Percentiles rank a stretch among this genome's conserved stretches.
Conservation (phyloP, 2,888 invertebrate genomes). For the Gonocerus acuteangulatus region DNA sequence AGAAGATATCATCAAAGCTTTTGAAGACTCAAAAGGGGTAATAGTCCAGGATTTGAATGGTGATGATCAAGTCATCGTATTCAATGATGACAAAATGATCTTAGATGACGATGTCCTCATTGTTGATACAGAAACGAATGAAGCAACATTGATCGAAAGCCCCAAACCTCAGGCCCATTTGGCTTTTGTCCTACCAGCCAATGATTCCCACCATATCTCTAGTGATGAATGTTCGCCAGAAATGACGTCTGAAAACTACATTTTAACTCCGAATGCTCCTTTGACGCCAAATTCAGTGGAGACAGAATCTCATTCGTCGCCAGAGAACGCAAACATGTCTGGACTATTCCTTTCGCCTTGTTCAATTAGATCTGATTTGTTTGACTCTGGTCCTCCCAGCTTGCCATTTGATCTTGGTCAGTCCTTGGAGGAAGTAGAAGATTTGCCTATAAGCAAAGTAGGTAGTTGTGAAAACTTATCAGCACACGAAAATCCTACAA, state of each 20-base stretch:
- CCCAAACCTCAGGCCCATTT: constrained; percentile 39
- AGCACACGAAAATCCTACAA: no score
- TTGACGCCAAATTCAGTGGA: constrained; percentile 30
- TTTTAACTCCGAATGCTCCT: constrained; percentile 26
- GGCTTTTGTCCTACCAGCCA: constrained; percentile 37
- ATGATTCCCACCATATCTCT: constrained; percentile 30
- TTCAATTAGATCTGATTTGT: constrained; percentile 37
- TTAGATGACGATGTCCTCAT: constrained; percentile 45
- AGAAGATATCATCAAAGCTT: constrained; percentile 38
- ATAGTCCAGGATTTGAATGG: no score
- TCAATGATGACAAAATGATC: constrained; percentile 18
- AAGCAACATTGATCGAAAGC: constrained; percentile 45
- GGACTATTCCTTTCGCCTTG: constrained; percentile 40
- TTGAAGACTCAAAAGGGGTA: constrained; percentile 44
- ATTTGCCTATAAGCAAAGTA: constrained; percentile 27
- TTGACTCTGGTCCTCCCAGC: constrained; percentile 37
- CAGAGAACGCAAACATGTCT: constrained; percentile 38
- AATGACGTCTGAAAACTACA: constrained; percentile 33
- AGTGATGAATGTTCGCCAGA: constrained; percentile 26
- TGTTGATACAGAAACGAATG: constrained; percentile 48
- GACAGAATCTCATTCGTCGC: constrained; percentile 34
- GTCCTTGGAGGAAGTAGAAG: constrained; percentile 35
- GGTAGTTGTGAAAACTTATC: constrained; percentile 23
- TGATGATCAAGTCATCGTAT: constrained; percentile 35
- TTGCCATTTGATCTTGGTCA: constrained; percentile 37